Conservation (phyloP, 2,888 invertebrate species). For the Parnassius orleans region DNA sequence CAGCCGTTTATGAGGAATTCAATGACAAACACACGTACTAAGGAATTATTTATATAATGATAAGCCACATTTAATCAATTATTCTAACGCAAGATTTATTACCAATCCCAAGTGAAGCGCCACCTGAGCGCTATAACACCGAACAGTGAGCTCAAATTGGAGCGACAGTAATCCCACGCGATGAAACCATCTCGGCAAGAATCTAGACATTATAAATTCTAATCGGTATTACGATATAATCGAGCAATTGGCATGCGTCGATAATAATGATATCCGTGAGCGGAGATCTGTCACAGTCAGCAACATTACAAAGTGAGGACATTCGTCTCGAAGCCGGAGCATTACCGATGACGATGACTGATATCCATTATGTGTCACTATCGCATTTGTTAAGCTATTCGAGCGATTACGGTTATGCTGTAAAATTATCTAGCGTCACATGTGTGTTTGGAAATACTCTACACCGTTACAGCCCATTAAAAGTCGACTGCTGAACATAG, state of each 20-base stretch:
- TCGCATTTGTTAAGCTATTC: conserved; percentile 12
- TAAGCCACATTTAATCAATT: conserved; percentile 13
- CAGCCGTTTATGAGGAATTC: too few relatives aligned
- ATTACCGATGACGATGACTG: not conserved
- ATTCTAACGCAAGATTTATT: conserved; percentile 1
- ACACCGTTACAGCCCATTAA: too few relatives aligned
- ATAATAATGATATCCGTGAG: conserved; percentile 35
- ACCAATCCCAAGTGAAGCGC: not conserved
- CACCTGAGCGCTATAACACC: not conserved
- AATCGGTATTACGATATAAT: conserved; percentile 33
- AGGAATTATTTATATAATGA: conserved; percentile 2
- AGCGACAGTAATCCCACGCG: conserved; percentile 29
- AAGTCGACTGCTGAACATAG: too few relatives aligned
- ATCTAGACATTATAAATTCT: conserved; percentile 35
- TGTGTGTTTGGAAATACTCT: not conserved
- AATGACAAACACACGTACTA: too few relatives aligned
- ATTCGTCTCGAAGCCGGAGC: conserved; percentile 1
- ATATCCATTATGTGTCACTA: conserved; percentile 10
- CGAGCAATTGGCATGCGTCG: conserved; percentile 33
- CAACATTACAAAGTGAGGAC: conserved; percentile 30
- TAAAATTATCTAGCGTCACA: not conserved
- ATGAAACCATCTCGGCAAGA: conserved; percentile 29
- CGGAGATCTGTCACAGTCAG: conserved; percentile 20
- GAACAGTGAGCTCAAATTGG: not conserved
- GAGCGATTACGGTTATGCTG: not conserved